Evolutionary conservation across 2,888 invertebrate species (phyloP).

Genomic region (Epirrhoe tristata): DNA sequence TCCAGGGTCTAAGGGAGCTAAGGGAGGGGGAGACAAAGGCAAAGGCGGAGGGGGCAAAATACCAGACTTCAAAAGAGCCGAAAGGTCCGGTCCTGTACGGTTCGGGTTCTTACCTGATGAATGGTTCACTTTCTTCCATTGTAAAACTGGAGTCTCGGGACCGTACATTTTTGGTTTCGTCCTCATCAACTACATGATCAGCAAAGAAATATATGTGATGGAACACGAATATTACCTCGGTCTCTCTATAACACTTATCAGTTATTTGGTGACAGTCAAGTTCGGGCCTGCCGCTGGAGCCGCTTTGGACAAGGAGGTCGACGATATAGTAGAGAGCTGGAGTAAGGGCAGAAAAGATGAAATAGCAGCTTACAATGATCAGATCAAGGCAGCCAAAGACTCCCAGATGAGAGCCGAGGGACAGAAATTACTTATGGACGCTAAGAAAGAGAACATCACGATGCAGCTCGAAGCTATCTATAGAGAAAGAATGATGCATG

Average conservation of each 20-base stretch:
- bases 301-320: conserved; percentile 88
- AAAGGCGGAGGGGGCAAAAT: conserved; percentile 2
- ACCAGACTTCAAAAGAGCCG: conserved; percentile 52
- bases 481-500: conserved; percentile 85
- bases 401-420: conserved; percentile 91
- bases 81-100: conserved; percentile 80
- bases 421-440: conserved; percentile 90
- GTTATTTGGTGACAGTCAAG: conserved; percentile 86
- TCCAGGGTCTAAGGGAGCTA: conserved; percentile 29
- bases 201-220: conserved; percentile 96
- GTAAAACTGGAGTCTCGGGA: conserved; percentile 94
- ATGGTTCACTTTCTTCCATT: conserved; percentile 93
- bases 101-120: conserved; percentile 80
- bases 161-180: conserved; percentile 94
- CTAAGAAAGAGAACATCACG: conserved; percentile 95
- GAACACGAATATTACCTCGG: conserved; percentile 96
- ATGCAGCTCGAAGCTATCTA: conserved; percentile 98
- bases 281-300: conserved; percentile 87
- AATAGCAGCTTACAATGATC: conserved; percentile 71
- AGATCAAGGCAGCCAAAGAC: conserved; percentile 87
- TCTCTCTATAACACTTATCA: conserved; percentile 87
- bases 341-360: conserved; percentile 82
- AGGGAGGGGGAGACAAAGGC: conserved; percentile 25
- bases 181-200: conserved; percentile 91
- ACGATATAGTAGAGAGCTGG: conserved; percentile 82